Base-by-base conservation (phyloP, 2,888 invertebrate genomes). In the Marronus borbonicus region DNA sequence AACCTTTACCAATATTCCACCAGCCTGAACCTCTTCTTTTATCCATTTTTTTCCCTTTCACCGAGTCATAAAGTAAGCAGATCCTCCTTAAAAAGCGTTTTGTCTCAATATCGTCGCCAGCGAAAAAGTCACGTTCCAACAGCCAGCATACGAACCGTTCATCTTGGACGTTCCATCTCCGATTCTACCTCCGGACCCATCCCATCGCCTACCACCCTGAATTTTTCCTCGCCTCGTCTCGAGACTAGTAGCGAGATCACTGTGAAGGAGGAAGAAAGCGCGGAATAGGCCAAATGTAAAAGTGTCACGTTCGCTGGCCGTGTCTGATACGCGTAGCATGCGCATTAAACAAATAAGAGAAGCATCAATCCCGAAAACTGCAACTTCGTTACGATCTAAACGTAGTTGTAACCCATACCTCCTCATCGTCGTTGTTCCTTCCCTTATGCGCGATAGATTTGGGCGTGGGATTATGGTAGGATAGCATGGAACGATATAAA, bases 271-370 rank as follows among this genome's bases (percentile, higher is more conserved):
- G 20, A 17, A 8, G 55, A 20, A 58, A 8, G 55, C 50, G 8
- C 10, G 81, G 81, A 81, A 86, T 86, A 85, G 84, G 84, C 86
- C 82, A 85, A 86, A 86, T 86, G 85, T 85, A 84, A 84, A 85
- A 87, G 86, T 85, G 86, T 87, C 87, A 86, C 87, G 87, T 87
- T 84, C 80, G 80, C 80, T 78, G 82, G 82, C 20, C 55, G 20
- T 8, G 55, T 58, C 55, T 58, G 55, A 10, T 58, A 20, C 52
- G 17, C 80, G 80, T 76, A 72, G 80, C 84, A 62, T 20, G 24
- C 14, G 20, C 82, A 81, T 82, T 81, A 80, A 79, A 81, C 81
- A 84, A 85, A 84, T 83, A 83, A 82, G 80, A 82, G 81, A 81
- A 44, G 44, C 82, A 82, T 82, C 82, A 81, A 82, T 82, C 80